Evolutionary conservation across 1,140 invertebrate genomes (phyloP).

Genomic region (Hyles vespertilio): DNA sequence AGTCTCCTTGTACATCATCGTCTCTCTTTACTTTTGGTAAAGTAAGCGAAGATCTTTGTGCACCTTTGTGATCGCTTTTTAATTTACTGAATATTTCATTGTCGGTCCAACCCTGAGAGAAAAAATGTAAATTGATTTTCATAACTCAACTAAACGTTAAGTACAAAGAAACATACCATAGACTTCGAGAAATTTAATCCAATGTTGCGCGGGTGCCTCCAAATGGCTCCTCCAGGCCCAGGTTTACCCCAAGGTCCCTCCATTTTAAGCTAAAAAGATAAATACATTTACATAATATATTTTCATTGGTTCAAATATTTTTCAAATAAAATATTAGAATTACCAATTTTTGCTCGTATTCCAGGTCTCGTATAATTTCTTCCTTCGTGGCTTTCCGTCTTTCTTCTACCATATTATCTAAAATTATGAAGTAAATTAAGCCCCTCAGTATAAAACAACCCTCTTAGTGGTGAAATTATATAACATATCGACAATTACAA

Average conservation of each 20-base stretch:
- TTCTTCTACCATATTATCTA: conserved; percentile 65
- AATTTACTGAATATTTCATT: conserved; percentile 62
- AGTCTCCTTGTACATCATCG: conserved; percentile 39
- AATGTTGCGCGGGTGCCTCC: conserved; percentile 79
- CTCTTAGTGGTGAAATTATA: no score
- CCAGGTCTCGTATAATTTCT: conserved; percentile 51
- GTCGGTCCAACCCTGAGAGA: conserved; percentile 65
- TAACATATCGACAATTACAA: no score
- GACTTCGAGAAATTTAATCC: conserved; percentile 81
- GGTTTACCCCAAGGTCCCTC: conserved; percentile 78
- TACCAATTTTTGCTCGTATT: conserved; percentile 69
- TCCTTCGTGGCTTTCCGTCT: conserved; percentile 51
- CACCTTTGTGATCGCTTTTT: conserved; percentile 42
- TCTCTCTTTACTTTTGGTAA: conserved; percentile 69
- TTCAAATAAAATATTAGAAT: conserved; percentile 4
- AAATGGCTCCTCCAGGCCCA: conserved; percentile 79
- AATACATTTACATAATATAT: conserved; percentile 1
- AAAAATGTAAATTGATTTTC: conserved; percentile 6
- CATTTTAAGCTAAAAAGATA: conserved; percentile 54
- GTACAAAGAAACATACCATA: conserved; percentile 71
- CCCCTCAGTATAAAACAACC: no score
- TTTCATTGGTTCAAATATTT: no score
- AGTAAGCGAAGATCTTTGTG: conserved; percentile 62
- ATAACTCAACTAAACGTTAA: not conserved
- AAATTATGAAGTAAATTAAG: conserved; percentile 14